Conservation (phyloP, 2,113 vertebrate genomes). For the Myodes glareolus region DNA sequence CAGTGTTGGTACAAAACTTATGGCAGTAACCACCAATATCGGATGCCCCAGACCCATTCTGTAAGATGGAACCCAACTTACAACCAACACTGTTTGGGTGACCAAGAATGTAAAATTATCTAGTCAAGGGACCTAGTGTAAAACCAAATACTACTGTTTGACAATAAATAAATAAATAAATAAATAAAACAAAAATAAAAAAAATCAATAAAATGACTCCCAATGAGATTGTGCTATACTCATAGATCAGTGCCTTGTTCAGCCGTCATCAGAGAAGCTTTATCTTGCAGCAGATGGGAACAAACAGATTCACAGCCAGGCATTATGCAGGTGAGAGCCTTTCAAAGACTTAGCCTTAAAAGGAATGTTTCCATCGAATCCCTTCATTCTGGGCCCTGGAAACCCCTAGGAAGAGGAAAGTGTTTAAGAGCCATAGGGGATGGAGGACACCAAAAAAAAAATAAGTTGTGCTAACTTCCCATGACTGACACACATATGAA, state of each 20-base stretch:
- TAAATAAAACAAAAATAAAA: not conserved
- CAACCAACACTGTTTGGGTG: not conserved
- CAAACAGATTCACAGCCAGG: not conserved
- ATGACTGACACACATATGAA: no score
- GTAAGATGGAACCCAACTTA: not conserved
- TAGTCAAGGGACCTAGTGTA: not conserved
- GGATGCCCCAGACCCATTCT: not conserved
- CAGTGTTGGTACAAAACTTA: not conserved
- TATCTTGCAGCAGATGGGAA: not conserved
- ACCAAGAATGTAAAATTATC: not conserved
- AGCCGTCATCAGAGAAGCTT: not conserved
- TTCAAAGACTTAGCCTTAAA: no score
- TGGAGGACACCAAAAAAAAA: no score
- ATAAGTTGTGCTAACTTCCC: no score
- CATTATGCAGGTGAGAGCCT: no score
- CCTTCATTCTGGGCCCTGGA: no score
- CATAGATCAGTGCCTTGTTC: not conserved
- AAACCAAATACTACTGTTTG: not conserved
- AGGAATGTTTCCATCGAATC: no score
- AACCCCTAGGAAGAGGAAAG: no score
- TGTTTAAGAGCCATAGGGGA: no score
- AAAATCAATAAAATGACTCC: not conserved
- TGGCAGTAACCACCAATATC: not conserved
- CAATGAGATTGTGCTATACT: not conserved
- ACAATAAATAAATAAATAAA: not conserved